Base-by-base conservation (phyloP, 2,113 vertebrate genomes). In the Hylia prasina region DNA sequence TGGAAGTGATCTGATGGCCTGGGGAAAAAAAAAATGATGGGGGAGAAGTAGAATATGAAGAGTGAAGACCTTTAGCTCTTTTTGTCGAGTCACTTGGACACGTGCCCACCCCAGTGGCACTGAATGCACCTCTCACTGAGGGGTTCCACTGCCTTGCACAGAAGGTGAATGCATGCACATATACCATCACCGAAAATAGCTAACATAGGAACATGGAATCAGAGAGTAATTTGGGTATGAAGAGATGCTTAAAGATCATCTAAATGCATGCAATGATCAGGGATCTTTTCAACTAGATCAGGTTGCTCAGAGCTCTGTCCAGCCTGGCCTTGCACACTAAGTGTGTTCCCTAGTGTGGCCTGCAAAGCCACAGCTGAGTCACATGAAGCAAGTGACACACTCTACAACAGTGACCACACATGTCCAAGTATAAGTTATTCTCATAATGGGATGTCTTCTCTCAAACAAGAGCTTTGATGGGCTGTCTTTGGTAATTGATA, bases 101-200 rank as follows among this genome's bases (percentile, higher is more conserved):
- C n/a, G n/a, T n/a, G n/a, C 1, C 0, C 33, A 23, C 0, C 5
- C 30, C 9, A 30, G 28, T 25, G 33, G 18, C 48, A 24, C 39
- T 18, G 30, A 23, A 17, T 4, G 4, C 3, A 8, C 22, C 28
- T 61, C n/a, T 50, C 3, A 4, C n/a, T 47, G 65, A 44, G 30
- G 5, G 24, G 15, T 60, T 27, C 16, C 33, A 10, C 15, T 56
- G 35, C 28, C 5, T 16, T 60, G 17, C 56, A 28, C 31, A 60
- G 53, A 16, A 51, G 28, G n/a, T n/a, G 35, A 30, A 44, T 7
- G 10, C 16, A 6, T 25, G 19, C 45, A 56, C 15, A 19, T 30
- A 8, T 1, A 1, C 28, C 10, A 6, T n/a, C 70, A 9, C 31
- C 0, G 1, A 1, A 3, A 60, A 58, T 3, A 42, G 42, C 17